A percentile compares a stretch with the other conserved stretches of the same genome.
These are phyloP conservation scores for Craniophora ligustri DNA, from an alignment of 2,888 invertebrate genomes.

Conservation along the genomic window DNA sequence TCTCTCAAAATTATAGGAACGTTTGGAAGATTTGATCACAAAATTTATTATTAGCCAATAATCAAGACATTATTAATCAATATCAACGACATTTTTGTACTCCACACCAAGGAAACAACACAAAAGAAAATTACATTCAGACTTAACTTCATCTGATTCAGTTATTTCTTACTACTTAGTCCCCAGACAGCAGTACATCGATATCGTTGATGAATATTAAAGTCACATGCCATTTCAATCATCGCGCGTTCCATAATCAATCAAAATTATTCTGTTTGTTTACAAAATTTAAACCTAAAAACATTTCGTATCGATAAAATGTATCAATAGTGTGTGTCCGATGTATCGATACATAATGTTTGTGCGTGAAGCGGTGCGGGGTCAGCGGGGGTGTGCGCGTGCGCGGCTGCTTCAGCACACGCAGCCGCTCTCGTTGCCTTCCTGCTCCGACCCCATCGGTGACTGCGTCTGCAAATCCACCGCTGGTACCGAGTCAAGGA, in stretches of 20 bases:
- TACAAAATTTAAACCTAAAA: constrained; percentile 41
- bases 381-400: constrained; percentile 42
- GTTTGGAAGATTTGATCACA: constrained; percentile 29
- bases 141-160: neutral
- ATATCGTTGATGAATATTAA: constrained; percentile 27
- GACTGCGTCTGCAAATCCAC: constrained; percentile 95
- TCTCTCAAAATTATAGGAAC: constrained; percentile 29
- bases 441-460: constrained; percentile 93
- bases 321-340: constrained; percentile 40
- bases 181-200: constrained; percentile 18
- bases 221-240: constrained; percentile 42
- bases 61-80: neutral
- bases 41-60: constrained; percentile 4
- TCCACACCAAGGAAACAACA: neutral
- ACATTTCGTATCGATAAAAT: constrained; percentile 47
- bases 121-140: too few species aligned
- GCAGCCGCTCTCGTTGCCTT: constrained; percentile 94
- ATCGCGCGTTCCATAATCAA: constrained; percentile 38
- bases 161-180: too few species aligned
- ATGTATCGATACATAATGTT: constrained; percentile 45
- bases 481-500: constrained; percentile 87
- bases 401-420: constrained; percentile 90
- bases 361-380: constrained; percentile 61
- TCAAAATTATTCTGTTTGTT: constrained; percentile 32
- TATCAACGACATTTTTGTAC: constrained; percentile 25